Conservation (phyloP, 2,113 vertebrate genomes). For the Baryphthengus martii region DNA sequence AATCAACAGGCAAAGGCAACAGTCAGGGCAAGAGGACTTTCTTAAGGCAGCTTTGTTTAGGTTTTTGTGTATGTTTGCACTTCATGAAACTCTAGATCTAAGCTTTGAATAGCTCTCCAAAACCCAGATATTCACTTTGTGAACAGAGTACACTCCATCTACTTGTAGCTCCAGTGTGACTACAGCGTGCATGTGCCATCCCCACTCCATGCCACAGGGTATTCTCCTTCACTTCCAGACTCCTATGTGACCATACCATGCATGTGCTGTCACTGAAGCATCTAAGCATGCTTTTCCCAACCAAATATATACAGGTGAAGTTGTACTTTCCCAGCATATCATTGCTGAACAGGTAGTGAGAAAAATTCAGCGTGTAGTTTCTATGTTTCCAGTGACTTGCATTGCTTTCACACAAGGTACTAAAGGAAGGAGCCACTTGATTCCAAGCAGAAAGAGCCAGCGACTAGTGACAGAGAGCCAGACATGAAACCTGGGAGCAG, state of each 20-base stretch:
- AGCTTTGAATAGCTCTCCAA: neutral
- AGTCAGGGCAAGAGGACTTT: neutral
- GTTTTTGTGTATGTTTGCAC: neutral
- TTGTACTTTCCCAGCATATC: neutral
- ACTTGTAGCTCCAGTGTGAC: neutral
- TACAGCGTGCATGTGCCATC: neutral
- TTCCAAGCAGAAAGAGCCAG: neutral
- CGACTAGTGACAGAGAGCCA: neutral
- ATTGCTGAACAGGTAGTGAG: neutral
- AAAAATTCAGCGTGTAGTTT: neutral
- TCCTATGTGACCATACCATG: rapidly evolving
- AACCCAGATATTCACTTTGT: neutral
- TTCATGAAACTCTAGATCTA: neutral
- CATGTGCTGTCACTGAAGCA: neutral
- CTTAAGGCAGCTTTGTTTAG: neutral
- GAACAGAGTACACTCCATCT: neutral
- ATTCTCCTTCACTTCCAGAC: neutral
- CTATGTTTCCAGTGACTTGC: neutral
- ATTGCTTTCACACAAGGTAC: neutral
- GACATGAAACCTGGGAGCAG: neutral
- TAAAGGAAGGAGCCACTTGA: neutral
- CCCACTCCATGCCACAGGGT: rapidly evolving
- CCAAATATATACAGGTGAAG: neutral
- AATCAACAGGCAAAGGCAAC: neutral
- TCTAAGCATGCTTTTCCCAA: neutral